Evolutionary conservation across 2,797 vertebrate genomes (phyloP).

Genomic region (Anguilla pacifica): DNA sequence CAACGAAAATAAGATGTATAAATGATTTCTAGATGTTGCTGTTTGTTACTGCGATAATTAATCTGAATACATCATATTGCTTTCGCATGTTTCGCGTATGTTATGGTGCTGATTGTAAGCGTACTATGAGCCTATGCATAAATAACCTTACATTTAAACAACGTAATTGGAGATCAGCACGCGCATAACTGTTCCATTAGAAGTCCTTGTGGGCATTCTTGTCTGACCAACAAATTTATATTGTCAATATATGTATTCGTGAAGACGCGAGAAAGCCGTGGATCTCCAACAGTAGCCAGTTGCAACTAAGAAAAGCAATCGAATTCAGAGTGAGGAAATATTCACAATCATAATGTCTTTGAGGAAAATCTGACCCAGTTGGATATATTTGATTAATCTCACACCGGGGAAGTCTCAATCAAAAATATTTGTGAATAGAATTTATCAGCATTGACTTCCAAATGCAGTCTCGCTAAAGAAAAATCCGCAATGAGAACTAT

Average conservation of each 20-base stretch:
- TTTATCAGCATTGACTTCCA: not conserved
- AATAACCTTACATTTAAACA: not conserved
- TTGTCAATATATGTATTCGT: not conserved
- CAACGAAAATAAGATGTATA: too few species aligned
- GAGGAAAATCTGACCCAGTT: not conserved
- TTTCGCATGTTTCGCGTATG: not conserved
- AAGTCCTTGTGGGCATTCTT: not conserved
- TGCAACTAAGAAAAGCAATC: conserved; percentile 1
- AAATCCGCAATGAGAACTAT: not conserved
- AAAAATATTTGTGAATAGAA: not conserved
- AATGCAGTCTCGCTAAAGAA: not conserved
- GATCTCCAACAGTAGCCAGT: not conserved
- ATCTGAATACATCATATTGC: not conserved
- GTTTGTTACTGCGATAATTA: not conserved
- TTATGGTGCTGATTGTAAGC: not conserved
- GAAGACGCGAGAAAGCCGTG: not conserved
- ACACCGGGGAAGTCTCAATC: not conserved
- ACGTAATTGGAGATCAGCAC: not conserved
- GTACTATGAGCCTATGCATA: not conserved
- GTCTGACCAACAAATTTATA: not conserved
- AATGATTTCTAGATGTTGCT: not conserved
- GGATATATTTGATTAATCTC: not conserved
- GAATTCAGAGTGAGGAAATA: not conserved
- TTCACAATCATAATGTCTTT: not conserved
- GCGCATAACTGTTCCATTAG: not conserved